Evolutionary conservation across 2,797 vertebrate genomes (phyloP).

Genomic region (Thunnus albacares): DNA sequence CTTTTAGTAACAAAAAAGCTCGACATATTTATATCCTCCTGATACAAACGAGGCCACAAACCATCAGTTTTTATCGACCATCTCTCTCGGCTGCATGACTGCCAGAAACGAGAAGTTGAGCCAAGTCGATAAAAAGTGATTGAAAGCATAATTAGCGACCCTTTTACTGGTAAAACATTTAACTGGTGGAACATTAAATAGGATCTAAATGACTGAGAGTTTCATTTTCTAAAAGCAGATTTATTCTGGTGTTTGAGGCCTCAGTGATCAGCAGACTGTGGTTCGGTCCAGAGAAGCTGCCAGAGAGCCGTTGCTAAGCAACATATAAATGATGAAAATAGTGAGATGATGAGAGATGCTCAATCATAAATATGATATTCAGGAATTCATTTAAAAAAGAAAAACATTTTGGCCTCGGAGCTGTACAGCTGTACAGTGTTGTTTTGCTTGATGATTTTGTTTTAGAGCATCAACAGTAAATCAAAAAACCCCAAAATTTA

Average conservation of each 20-base stretch:
- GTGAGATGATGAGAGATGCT: no score
- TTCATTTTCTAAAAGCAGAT: slow-evolving; percentile 3
- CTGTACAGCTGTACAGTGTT: neutral
- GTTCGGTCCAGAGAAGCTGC: neutral
- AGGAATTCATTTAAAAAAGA: no score
- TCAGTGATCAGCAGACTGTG: neutral
- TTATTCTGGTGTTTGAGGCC: neutral
- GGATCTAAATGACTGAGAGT: neutral
- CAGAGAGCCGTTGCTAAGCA: no score
- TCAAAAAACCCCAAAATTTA: neutral
- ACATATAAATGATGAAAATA: no score
- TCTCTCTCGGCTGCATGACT: neutral
- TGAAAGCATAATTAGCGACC: neutral
- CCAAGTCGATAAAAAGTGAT: slow-evolving; percentile 26
- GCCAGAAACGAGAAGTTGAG: neutral
- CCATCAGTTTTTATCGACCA: neutral
- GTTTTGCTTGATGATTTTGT: neutral
- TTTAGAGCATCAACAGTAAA: neutral
- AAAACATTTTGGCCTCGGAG: neutral
- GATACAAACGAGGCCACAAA: no score
- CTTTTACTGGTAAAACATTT: neutral
- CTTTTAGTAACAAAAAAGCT: neutral
- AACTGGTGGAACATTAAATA: neutral
- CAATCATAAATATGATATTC: no score
- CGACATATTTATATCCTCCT: no score